These are phyloP conservation scores for Oophaga pumilio DNA, from an alignment of 2,113 vertebrate genomes.

Conservation along the genomic window DNA sequence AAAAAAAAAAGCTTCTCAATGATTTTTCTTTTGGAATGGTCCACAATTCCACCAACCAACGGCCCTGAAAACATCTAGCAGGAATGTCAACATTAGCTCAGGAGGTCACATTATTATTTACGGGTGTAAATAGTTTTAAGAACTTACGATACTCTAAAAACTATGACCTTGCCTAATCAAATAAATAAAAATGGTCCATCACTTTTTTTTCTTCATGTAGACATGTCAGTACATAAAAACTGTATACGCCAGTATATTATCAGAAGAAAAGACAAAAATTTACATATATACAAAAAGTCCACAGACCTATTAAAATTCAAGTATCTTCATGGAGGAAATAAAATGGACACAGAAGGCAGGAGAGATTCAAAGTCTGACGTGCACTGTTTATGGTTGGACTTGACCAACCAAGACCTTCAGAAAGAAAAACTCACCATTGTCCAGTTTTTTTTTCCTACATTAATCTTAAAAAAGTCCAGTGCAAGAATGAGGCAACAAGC, in stretches of 20 bases:
- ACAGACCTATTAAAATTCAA: slow-evolving; percentile 66
- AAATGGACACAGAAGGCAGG: slow-evolving; percentile 34
- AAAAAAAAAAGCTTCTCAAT: no score
- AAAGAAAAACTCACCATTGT: background rate
- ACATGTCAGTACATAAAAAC: slow-evolving; percentile 17
- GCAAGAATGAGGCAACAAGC: background rate
- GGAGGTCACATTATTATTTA: background rate
- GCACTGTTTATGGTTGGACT: background rate
- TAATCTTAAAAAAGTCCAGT: slow-evolving; percentile 58
- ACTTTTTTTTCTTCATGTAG: background rate
- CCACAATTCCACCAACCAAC: background rate
- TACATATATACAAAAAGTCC: slow-evolving; percentile 62
- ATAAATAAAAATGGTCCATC: background rate
- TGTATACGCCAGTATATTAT: slow-evolving; percentile 19
- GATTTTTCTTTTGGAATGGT: background rate
- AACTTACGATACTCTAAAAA: background rate
- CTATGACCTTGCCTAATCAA: background rate
- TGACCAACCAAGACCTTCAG: background rate
- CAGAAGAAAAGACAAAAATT: slow-evolving; percentile 61
- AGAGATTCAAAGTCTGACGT: background rate
- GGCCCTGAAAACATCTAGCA: background rate
- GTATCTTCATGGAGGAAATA: slow-evolving; percentile 63
- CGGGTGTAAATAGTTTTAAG: background rate
- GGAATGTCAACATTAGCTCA: background rate
- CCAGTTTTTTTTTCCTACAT: background rate